These are phyloP conservation scores for Pygmarrhopalites habei DNA, from an alignment of 1,140 invertebrate genomes.

Conservation along the genomic window DNA sequence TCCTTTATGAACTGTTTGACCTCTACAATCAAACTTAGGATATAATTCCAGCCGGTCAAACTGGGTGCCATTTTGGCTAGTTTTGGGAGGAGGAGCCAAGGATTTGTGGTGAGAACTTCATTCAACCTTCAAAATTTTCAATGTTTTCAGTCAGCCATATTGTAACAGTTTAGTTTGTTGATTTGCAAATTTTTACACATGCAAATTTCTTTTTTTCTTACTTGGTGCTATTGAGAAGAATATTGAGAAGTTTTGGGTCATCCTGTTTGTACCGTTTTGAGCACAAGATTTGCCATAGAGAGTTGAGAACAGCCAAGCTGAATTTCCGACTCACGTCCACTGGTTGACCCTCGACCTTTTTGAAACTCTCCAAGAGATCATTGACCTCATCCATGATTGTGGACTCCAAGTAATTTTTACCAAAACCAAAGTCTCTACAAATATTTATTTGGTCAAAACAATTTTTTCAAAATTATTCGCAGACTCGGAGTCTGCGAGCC, in stretches of 20 bases:
- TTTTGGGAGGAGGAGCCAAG: not conserved
- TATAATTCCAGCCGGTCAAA: not conserved
- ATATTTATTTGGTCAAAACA: no score
- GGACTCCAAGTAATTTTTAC: slow-evolving; percentile 15
- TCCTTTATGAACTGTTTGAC: not conserved
- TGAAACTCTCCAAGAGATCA: slow-evolving; percentile 9
- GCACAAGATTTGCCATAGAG: slow-evolving; percentile 16
- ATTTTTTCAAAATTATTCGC: no score
- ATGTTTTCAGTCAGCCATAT: not conserved
- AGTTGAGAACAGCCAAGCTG: slow-evolving; percentile 10
- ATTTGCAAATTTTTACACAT: not conserved
- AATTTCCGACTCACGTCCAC: not conserved
- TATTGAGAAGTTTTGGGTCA: not conserved
- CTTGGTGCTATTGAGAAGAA: not conserved
- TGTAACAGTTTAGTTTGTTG: not conserved
- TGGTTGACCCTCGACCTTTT: not conserved
- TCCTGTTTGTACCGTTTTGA: slow-evolving; percentile 1
- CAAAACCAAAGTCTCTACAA: slow-evolving; percentile 20
- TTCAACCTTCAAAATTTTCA: no score
- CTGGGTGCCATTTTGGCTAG: not conserved
- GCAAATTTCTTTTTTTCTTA: not conserved
- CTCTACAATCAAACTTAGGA: no score
- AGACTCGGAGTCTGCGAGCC: no score
- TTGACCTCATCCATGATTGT: slow-evolving; percentile 14
- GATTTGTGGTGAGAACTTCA: no score